A percentile compares a stretch with the other conserved stretches of the same genome.
Evolutionary conservation across 2,797 vertebrate genomes (phyloP).

Genomic region (Poecilia picta): DNA sequence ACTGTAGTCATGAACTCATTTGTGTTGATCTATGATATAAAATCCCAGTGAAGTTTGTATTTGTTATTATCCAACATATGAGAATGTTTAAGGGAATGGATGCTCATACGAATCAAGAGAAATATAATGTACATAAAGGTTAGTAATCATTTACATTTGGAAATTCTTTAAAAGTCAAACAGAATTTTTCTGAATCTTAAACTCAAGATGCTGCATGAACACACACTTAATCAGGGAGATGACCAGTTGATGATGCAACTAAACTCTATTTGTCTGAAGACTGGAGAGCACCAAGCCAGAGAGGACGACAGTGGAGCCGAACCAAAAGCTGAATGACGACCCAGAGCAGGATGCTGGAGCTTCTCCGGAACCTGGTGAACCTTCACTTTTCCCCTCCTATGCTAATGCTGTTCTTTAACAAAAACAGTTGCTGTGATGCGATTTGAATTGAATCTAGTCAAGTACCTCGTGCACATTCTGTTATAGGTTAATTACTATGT

Average conservation of each 20-base stretch:
- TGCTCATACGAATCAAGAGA: neutral
- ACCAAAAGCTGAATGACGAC: neutral
- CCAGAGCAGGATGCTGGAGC: neutral
- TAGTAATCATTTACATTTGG: no score
- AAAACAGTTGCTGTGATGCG: neutral
- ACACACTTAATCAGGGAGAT: neutral
- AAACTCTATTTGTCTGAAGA: neutral
- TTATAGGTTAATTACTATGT: neutral
- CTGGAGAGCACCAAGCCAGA: neutral
- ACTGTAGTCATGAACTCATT: neutral
- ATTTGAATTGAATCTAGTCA: neutral
- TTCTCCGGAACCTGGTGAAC: neutral
- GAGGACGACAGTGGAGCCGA: neutral
- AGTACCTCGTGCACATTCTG: neutral
- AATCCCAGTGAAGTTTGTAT: neutral
- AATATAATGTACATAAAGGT: neutral
- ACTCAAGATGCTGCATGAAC: neutral
- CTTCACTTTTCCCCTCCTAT: neutral
- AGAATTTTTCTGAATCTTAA: neutral
- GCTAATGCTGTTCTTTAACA: neutral
- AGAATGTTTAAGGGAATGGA: neutral
- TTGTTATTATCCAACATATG: neutral
- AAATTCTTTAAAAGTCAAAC: neutral
- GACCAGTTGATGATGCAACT: neutral
- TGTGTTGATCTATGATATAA: neutral